Evolutionary conservation across 2,888 invertebrate genomes (phyloP).

Genomic region (Zaprionus lineosus): DNA sequence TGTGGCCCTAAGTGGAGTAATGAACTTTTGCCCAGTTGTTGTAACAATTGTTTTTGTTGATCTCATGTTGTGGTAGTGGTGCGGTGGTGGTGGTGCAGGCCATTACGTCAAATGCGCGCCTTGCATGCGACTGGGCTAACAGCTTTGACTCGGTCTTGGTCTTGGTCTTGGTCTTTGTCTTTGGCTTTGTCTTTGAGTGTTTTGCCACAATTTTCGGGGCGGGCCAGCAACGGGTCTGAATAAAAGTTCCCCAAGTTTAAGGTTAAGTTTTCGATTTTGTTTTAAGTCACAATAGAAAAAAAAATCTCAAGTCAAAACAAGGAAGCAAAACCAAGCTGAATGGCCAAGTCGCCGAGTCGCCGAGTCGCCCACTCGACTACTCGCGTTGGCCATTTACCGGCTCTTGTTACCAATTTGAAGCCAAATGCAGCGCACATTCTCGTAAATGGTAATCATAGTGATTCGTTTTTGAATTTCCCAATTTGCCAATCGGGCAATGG

Average conservation of each 20-base stretch:
- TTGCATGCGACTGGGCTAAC: constrained; percentile 66
- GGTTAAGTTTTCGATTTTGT: constrained; percentile 75
- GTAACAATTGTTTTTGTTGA: constrained; percentile 11
- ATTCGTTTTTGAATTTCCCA: constrained; percentile 73
- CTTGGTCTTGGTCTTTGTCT: constrained; percentile 30
- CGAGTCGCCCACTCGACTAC: too few species aligned
- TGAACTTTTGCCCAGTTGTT: constrained; percentile 65
- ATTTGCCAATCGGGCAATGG: constrained; percentile 41
- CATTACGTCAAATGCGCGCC: constrained; percentile 72
- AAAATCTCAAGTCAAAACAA: constrained; percentile 46
- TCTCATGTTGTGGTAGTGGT: constrained; percentile 13
- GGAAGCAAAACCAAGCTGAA: constrained; percentile 47
- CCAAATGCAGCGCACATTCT: constrained; percentile 39
- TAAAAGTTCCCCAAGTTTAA: constrained; percentile 64
- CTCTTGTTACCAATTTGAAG: constrained; percentile 47
- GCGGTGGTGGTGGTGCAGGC: constrained; percentile 49
- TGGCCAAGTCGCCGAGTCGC: constrained; percentile 6
- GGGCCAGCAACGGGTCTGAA: constrained; percentile 26
- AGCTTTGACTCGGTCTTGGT: constrained; percentile 28
- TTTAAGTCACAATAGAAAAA: constrained; percentile 28
- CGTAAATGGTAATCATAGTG: constrained; percentile 76
- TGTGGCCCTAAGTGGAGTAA: constrained; percentile 72
- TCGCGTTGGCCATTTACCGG: constrained; percentile 12
- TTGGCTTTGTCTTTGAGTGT: too few species aligned
- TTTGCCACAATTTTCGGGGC: too few species aligned